Evolutionary conservation across 2,797 vertebrate genomes (phyloP).

Genomic region (Gastrophryne carolinensis): DNA sequence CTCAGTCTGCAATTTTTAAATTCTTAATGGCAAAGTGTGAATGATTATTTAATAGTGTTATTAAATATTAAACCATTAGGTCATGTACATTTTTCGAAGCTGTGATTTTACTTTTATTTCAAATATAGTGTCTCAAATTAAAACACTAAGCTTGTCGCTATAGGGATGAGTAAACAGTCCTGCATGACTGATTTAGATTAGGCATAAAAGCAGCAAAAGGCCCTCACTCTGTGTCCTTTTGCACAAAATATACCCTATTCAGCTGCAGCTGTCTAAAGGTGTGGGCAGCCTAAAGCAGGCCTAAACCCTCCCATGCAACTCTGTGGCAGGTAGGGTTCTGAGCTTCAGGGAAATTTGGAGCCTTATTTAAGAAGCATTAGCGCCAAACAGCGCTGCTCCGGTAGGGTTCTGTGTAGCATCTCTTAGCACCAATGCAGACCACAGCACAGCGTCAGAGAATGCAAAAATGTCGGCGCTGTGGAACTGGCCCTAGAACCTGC

Average conservation of each 20-base stretch:
- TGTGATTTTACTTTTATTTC: conserved; percentile 17
- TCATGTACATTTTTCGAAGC: conserved; percentile 43
- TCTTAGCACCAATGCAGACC: too few relatives aligned
- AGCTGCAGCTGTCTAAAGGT: too few relatives aligned
- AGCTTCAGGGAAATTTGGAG: too few relatives aligned
- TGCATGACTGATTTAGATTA: conserved; percentile 28
- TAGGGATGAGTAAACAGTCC: conserved; percentile 27
- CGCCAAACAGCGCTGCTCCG: too few relatives aligned
- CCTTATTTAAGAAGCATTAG: too few relatives aligned
- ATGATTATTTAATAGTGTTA: conserved; percentile 45
- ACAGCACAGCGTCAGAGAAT: too few relatives aligned
- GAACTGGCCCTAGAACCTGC: too few relatives aligned
- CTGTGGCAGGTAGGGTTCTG: too few relatives aligned
- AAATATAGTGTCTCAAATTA: conserved; percentile 13
- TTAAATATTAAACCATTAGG: conserved; percentile 49
- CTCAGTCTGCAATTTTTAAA: conserved; percentile 34
- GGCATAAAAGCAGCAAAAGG: neutral
- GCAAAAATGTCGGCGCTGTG: too few relatives aligned
- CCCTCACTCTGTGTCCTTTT: neutral
- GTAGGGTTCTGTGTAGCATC: too few relatives aligned
- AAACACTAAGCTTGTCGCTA: conserved; percentile 14
- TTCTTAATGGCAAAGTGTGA: conserved; percentile 39
- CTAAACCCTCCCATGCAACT: too few relatives aligned
- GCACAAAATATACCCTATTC: neutral
- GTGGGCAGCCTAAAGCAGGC: too few relatives aligned